A percentile compares a stretch with the other conserved stretches of the same genome.
Conservation (phyloP, 35 echinoderm and acorn worm species). For the Apostichopus californicus region DNA sequence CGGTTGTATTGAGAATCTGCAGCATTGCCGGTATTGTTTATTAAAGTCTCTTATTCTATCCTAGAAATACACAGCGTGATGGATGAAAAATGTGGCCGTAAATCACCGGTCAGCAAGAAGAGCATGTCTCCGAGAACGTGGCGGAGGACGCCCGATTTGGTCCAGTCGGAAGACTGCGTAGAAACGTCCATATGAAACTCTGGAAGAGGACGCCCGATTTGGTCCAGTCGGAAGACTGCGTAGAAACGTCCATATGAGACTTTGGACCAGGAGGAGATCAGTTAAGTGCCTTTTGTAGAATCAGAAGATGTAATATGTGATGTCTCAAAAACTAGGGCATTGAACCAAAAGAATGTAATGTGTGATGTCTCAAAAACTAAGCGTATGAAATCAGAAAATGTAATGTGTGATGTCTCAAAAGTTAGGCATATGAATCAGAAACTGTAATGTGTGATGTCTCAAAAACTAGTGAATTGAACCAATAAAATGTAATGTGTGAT, state of each 20-base stretch:
- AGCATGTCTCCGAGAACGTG: background rate
- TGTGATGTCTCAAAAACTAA: no score
- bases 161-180: background rate
- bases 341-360: background rate
- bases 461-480: no score
- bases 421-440: no score
- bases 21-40: no score
- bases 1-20: no score
- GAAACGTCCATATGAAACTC: background rate
- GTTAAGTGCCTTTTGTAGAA: background rate
- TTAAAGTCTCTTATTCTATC: no score
- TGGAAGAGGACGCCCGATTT: background rate
- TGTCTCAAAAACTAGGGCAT: no score
- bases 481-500: background rate
- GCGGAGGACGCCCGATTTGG: background rate
- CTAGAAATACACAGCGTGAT: background rate
- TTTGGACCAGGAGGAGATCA: background rate
- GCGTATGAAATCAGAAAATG: background rate
- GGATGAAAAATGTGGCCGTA: background rate
- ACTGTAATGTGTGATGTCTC: background rate
- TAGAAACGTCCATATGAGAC: background rate
- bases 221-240: background rate
- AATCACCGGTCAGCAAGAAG: background rate
- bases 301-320: background rate
- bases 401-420: background rate